Evolutionary conservation across 1,140 invertebrate species (phyloP).

Genomic region (Listronotus oregonensis): DNA sequence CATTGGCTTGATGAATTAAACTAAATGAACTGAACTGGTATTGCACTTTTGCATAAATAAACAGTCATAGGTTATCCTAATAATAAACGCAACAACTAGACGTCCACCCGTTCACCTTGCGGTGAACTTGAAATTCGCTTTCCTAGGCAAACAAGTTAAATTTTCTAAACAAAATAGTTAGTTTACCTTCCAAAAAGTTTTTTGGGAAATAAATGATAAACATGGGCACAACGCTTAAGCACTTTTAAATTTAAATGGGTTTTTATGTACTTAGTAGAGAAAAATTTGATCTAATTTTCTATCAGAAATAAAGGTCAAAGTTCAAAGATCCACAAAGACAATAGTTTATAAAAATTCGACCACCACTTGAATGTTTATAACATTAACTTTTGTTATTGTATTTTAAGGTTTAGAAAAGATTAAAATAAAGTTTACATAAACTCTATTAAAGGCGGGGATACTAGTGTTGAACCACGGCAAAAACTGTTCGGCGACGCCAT

Average conservation of each 20-base stretch:
- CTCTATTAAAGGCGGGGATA: background rate
- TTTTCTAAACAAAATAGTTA: constrained; percentile 1
- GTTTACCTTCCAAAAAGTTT: constrained; percentile 16
- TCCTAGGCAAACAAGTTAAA: constrained; percentile 29
- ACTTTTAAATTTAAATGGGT: background rate
- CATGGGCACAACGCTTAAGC: constrained; percentile 8
- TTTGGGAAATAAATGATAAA: constrained; percentile 23
- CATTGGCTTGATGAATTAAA: no score
- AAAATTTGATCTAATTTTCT: background rate
- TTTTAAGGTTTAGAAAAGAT: no score
- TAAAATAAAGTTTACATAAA: no score
- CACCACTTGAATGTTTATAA: background rate
- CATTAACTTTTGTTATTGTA: no score
- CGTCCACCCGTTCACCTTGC: constrained; percentile 48
- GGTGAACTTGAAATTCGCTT: constrained; percentile 53
- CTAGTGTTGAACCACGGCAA: constrained; percentile 13
- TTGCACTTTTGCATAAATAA: constrained; percentile 30
- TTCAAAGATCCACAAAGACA: constrained; percentile 31
- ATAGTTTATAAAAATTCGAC: constrained; percentile 1
- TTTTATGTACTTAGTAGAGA: background rate
- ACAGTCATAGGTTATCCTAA: constrained; percentile 31
- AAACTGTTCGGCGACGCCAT: constrained; percentile 50
- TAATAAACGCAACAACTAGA: constrained; percentile 36
- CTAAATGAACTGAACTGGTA: background rate
- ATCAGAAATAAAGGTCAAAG: constrained; percentile 49